Percentiles rank a stretch among this genome's conserved stretches.
Conservation (phyloP, 2,113 vertebrate species). For the Polypterus bichir region DNA sequence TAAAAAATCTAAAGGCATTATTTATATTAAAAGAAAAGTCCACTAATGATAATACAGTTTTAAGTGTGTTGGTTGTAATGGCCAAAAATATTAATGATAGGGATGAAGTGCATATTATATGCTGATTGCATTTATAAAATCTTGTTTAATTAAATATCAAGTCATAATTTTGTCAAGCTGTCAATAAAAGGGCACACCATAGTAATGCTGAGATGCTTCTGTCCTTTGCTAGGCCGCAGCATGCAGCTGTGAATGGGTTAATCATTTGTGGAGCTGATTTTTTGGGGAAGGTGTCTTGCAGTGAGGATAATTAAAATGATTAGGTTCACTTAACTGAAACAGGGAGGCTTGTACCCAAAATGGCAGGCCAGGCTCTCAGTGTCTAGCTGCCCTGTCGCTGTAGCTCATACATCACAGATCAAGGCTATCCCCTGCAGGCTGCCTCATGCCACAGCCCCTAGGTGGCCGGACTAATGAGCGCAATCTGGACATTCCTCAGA, state of each 20-base stretch:
- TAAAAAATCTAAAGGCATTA: no score
- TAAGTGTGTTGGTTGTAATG: no score
- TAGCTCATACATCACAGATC: constrained; percentile 57
- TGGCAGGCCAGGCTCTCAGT: constrained; percentile 31
- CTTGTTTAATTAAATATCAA: no score
- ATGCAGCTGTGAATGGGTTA: neutral
- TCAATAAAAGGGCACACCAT: neutral
- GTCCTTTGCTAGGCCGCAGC: constrained; percentile 13
- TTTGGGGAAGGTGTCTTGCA: constrained; percentile 10
- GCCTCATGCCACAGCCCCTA: constrained; percentile 48
- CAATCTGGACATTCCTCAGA: constrained; percentile 40
- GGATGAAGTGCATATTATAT: no score
- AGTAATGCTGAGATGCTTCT: constrained; percentile 9
- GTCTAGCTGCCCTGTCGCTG: constrained; percentile 32
- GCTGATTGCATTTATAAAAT: no score
- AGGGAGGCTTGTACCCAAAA: constrained; percentile 23
- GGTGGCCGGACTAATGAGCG: constrained; percentile 74
- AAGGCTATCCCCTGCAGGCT: constrained; percentile 48
- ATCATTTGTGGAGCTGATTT: no score
- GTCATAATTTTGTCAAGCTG: no score
- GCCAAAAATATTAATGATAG: no score
- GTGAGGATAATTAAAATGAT: constrained; percentile 38
- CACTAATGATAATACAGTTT: no score
- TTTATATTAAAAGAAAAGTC: no score
- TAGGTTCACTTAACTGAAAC: constrained; percentile 24